A percentile compares a stretch with the other conserved stretches of the same genome.
Conservation (phyloP, 2,113 vertebrate genomes). For the Lophotis ruficrista region DNA sequence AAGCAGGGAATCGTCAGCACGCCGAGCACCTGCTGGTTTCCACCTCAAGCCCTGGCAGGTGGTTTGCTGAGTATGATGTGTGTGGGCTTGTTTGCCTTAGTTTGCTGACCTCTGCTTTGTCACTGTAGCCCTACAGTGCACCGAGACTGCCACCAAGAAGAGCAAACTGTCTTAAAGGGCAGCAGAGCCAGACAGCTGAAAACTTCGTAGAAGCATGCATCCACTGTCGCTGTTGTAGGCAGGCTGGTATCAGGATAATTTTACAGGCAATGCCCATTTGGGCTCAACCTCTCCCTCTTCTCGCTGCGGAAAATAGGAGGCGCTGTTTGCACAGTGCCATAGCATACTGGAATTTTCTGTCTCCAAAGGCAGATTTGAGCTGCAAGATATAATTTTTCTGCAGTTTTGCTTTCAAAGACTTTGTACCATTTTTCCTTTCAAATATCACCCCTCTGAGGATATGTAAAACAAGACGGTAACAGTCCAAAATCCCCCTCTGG, state of each 20-base stretch:
- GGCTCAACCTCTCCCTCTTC: not conserved
- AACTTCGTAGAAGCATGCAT: accelerated
- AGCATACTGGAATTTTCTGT: not conserved
- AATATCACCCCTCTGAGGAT: not conserved
- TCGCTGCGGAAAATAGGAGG: not conserved
- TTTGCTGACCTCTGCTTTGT: not conserved
- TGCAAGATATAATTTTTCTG: not conserved
- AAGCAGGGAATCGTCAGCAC: not conserved
- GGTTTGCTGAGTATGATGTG: not conserved
- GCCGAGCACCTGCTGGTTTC: not conserved
- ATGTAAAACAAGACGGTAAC: not conserved
- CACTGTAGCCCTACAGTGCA: not conserved
- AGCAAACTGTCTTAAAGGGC: not conserved
- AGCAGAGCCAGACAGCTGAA: not conserved
- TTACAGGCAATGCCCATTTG: not conserved
- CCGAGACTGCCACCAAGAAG: not conserved
- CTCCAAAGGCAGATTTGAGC: not conserved
- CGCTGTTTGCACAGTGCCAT: not conserved
- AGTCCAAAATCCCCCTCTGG: not conserved
- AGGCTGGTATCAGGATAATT: not conserved
- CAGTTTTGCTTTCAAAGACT: constrained; percentile 12
- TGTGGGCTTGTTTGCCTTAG: not conserved
- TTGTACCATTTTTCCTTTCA: not conserved
- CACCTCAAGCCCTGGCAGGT: not conserved
- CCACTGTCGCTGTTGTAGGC: not conserved